These are phyloP conservation scores for Helostoma temminkii DNA, from an alignment of 2,797 vertebrate species.

Conservation along the genomic window DNA sequence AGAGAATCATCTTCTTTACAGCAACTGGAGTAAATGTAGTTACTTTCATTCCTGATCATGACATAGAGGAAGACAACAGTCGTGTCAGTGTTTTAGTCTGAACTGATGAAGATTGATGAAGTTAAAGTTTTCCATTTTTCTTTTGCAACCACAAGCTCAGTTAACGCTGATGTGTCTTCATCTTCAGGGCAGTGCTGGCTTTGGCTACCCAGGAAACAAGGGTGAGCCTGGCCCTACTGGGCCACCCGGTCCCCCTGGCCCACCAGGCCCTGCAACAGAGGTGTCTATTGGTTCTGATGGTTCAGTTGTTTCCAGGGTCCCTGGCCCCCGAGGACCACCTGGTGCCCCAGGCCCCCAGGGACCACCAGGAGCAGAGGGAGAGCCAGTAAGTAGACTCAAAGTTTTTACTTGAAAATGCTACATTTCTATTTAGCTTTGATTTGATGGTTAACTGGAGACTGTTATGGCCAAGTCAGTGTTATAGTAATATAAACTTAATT, in stretches of 20 bases:
- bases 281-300: slow-evolving; percentile 55
- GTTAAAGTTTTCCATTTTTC: background rate
- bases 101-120: background rate
- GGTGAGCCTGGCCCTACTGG: slow-evolving; percentile 86
- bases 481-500: no score
- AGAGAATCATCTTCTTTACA: no score
- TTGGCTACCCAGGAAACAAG: slow-evolving; percentile 89
- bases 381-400: slow-evolving; percentile 84
- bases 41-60: no score
- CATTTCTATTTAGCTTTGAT: background rate
- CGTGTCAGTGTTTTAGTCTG: background rate
- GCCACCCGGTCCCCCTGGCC: slow-evolving; percentile 78
- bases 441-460: background rate
- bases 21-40: no score
- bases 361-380: slow-evolving; percentile 86
- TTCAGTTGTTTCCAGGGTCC: slow-evolving; percentile 65
- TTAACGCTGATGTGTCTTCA: slow-evolving; percentile 2
- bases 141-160: background rate
- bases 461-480: background rate
- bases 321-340: slow-evolving; percentile 82
- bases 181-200: slow-evolving; percentile 88
- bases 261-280: slow-evolving; percentile 74
- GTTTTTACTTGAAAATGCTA: background rate
- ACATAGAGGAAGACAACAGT: background rate
- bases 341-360: slow-evolving; percentile 85